Percentiles rank a stretch among this genome's conserved stretches.
phyloP scores from a whole-genome alignment of 2,888 invertebrate genomes.

The Fragum sueziense region DNA sequence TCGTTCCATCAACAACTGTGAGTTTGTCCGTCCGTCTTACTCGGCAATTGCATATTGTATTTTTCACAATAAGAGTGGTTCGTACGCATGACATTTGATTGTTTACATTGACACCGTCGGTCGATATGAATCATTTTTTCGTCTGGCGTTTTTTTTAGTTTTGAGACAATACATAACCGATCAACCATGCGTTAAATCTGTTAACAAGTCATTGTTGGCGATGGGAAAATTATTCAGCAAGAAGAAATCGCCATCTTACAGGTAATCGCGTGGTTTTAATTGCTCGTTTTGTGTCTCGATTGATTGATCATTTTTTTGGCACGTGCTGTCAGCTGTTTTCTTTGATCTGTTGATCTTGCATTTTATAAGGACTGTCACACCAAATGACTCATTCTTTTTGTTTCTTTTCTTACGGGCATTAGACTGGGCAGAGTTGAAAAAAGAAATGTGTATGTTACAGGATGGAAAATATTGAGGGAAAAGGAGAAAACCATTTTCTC shows the following conservation, averaged over 20 bases:
- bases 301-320: background rate
- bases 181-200: slow-evolving; percentile 21
- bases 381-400: background rate
- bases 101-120: slow-evolving; percentile 24
- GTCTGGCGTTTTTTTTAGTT: background rate
- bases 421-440: no score
- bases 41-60: no score
- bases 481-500: background rate
- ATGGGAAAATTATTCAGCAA: slow-evolving; percentile 71
- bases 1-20: no score
- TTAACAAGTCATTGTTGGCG: slow-evolving; percentile 18
- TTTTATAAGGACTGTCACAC: background rate
- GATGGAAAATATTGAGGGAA: background rate
- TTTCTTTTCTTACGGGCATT: no score
- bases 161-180: slow-evolving; percentile 3
- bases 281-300: background rate
- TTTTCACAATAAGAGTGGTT: background rate
- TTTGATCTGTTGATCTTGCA: background rate
- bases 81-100: background rate
- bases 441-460: background rate
- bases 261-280: slow-evolving; percentile 48
- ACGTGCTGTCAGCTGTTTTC: slow-evolving; percentile 7
- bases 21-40: no score
- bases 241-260: slow-evolving; percentile 56
- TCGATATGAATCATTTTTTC: slow-evolving; percentile 14